phyloP scores from a whole-genome alignment of 2,113 vertebrate species.

The Colius striatus region DNA sequence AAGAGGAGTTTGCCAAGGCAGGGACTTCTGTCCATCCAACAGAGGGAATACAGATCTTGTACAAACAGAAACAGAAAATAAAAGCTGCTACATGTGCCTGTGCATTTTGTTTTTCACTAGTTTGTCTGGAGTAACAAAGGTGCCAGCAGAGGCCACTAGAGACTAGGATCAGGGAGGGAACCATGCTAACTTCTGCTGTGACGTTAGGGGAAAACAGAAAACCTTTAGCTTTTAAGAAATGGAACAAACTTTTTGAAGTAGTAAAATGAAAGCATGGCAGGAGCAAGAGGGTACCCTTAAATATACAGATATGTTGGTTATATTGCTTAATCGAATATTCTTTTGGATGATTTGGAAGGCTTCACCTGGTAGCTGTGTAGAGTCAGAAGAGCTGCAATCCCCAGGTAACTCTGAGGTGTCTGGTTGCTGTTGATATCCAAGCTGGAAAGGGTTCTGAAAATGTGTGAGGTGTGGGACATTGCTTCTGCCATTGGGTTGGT shows the following conservation, averaged over 20 bases:
- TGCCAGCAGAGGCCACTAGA: slow-evolving; percentile 68
- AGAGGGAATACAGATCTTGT: background rate
- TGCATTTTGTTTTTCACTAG: background rate
- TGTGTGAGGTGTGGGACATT: background rate
- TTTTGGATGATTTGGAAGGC: background rate
- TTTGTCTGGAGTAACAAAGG: background rate
- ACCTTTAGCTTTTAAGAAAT: background rate
- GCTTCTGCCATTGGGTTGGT: background rate
- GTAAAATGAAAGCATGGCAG: background rate
- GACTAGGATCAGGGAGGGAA: background rate
- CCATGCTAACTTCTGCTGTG: accelerated
- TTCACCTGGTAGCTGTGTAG: background rate
- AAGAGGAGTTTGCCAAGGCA: too few species aligned
- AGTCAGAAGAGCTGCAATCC: background rate
- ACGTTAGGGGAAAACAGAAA: background rate
- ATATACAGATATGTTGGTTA: background rate
- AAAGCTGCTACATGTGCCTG: accelerated
- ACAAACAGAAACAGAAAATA: background rate
- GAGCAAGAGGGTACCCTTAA: background rate
- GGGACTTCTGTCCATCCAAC: background rate
- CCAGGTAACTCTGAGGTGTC: background rate
- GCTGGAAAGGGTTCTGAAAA: background rate
- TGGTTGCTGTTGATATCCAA: background rate
- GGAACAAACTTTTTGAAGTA: background rate
- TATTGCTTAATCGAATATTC: background rate